Percentiles rank a stretch among this genome's conserved stretches.
Evolutionary conservation across 2,888 invertebrate genomes (phyloP).

Genomic region (Melanostoma scalare): DNA sequence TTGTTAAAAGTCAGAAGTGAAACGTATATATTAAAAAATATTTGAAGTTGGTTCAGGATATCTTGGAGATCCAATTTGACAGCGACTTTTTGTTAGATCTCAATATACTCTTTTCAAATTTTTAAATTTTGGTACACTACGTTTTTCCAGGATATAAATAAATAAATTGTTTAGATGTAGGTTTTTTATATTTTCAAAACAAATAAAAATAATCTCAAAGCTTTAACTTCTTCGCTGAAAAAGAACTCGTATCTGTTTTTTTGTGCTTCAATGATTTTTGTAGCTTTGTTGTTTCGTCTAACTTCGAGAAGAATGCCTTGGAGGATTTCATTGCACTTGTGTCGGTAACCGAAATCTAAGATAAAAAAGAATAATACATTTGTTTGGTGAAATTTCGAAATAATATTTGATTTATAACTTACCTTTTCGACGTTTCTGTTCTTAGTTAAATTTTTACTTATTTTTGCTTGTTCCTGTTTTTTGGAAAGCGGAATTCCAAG

Average conservation of each 20-base stretch:
- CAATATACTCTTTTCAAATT: too few species aligned
- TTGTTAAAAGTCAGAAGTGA: too few species aligned
- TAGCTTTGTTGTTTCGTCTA: conserved; percentile 89
- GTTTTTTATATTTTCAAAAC: neutral
- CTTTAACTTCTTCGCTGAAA: conserved; percentile 85
- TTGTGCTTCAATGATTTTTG: conserved; percentile 67
- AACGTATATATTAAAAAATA: too few species aligned
- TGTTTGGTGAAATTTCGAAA: conserved; percentile 27
- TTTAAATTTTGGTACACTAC: too few species aligned
- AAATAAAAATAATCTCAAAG: conserved; percentile 81
- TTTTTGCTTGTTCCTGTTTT: conserved; percentile 83
- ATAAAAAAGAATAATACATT: conserved; percentile 74
- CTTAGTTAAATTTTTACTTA: conserved; percentile 86
- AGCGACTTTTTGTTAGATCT: too few species aligned
- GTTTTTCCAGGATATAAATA: too few species aligned
- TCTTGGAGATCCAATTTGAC: too few species aligned
- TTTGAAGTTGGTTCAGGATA: too few species aligned
- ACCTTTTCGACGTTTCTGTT: conserved; percentile 86
- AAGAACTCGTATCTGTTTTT: conserved; percentile 82
- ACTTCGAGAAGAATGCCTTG: conserved; percentile 92
- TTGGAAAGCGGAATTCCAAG: conserved; percentile 83
- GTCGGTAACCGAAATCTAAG: conserved; percentile 82
- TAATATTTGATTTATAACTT: conserved; percentile 50
- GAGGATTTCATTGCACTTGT: conserved; percentile 87
- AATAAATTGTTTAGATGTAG: too few species aligned